phyloP scores from a whole-genome alignment of 1,140 invertebrate genomes.

The Helicoverpa zea region DNA sequence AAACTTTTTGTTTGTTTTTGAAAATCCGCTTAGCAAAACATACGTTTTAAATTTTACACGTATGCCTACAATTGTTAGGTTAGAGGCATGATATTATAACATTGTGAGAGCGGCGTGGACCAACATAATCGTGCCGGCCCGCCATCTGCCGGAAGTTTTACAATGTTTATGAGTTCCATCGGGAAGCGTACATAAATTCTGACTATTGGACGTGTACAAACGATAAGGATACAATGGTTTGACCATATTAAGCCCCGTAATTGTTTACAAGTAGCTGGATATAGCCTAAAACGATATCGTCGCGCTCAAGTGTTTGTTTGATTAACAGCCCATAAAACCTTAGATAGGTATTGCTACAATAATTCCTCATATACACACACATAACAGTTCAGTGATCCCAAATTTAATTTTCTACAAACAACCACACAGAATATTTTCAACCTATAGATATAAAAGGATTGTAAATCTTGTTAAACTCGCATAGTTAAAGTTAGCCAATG shows the following conservation, averaged over 20 bases:
- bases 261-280: slow-evolving; percentile 52
- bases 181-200: slow-evolving; percentile 79
- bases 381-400: neutral
- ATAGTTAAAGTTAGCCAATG: slow-evolving; percentile 58
- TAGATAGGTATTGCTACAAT: neutral
- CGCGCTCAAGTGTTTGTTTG: neutral
- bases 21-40: slow-evolving; percentile 68
- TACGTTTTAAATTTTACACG: slow-evolving; percentile 72
- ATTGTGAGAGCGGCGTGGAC: slow-evolving; percentile 63
- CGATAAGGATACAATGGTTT: slow-evolving; percentile 67
- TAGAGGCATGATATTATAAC: slow-evolving; percentile 61
- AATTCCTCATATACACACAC: neutral
- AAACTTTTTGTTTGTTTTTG: slow-evolving; percentile 53
- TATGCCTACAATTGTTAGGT: slow-evolving; percentile 59
- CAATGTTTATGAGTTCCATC: slow-evolving; percentile 83
- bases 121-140: slow-evolving; percentile 72
- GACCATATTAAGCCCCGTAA: slow-evolving; percentile 58
- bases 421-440: slow-evolving; percentile 22
- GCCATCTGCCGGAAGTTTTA: slow-evolving; percentile 84
- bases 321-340: slow-evolving; percentile 19
- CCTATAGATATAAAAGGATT: slow-evolving; percentile 44
- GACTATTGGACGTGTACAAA: slow-evolving; percentile 68
- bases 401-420: slow-evolving; percentile 9
- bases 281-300: slow-evolving; percentile 23
- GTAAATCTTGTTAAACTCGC: slow-evolving; percentile 53